These are phyloP conservation scores for Drosophila repletoides DNA, from an alignment of 1,140 invertebrate species.

Conservation along the genomic window DNA sequence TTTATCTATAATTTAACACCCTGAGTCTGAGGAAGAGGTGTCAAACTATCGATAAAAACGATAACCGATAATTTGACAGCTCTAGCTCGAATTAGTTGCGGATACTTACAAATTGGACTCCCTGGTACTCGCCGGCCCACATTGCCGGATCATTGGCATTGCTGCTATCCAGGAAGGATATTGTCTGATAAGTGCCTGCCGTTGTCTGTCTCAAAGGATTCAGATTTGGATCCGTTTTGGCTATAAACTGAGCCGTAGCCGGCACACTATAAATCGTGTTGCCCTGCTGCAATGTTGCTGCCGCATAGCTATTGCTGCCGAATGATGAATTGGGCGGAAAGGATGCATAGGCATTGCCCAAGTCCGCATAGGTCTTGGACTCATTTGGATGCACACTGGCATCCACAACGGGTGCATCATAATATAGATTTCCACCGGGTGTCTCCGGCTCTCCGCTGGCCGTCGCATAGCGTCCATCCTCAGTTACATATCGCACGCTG, in stretches of 20 bases:
- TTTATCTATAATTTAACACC: too few relatives aligned
- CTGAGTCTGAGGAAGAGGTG: too few relatives aligned
- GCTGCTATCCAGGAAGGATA: slow-evolving; percentile 46
- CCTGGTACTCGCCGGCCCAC: slow-evolving; percentile 61
- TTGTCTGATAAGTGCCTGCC: slow-evolving; percentile 51
- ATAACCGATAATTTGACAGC: too few relatives aligned
- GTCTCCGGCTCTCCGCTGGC: slow-evolving; percentile 36
- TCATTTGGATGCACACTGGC: slow-evolving; percentile 62
- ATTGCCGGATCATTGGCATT: slow-evolving; percentile 40
- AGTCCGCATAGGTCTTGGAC: slow-evolving; percentile 75
- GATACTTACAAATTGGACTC: slow-evolving; percentile 68
- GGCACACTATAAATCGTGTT: slow-evolving; percentile 73
- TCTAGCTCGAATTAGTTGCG: too few relatives aligned
- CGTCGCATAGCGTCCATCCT: slow-evolving; percentile 58
- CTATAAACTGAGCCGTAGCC: slow-evolving; percentile 47
- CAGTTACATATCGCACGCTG: slow-evolving; percentile 49
- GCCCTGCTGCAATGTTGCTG: slow-evolving; percentile 53
- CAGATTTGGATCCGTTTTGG: slow-evolving; percentile 67
- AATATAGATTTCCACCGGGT: slow-evolving; percentile 54
- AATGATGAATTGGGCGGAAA: slow-evolving; percentile 59
- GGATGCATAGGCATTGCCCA: slow-evolving; percentile 64
- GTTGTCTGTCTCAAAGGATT: slow-evolving; percentile 52
- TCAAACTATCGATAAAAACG: too few relatives aligned
- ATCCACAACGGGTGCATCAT: slow-evolving; percentile 57
- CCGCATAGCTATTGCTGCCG: slow-evolving; percentile 54